Evolutionary conservation across 2,113 vertebrate species (phyloP).

Genomic region (Peromyscus polionotus): DNA sequence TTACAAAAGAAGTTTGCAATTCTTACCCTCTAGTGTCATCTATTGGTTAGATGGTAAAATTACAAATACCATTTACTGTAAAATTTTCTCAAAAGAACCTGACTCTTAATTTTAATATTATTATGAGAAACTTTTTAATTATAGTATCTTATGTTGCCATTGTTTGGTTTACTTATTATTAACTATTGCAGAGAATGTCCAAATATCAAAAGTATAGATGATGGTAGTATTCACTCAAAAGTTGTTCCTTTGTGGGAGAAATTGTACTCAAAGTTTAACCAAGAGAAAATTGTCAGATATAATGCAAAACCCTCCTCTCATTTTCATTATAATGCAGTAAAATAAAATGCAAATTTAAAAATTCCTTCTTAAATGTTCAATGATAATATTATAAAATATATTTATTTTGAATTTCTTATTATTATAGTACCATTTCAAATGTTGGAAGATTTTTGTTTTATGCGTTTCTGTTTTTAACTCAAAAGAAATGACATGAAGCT

Average conservation of each 20-base stretch:
- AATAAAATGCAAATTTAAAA: neutral
- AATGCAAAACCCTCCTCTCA: neutral
- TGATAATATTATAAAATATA: neutral
- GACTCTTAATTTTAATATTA: neutral
- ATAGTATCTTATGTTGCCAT: fast-evolving
- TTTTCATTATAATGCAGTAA: neutral
- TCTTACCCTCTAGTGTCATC: constrained; percentile 83
- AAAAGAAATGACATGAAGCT: neutral
- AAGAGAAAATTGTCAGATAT: neutral
- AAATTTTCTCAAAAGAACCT: constrained; percentile 9
- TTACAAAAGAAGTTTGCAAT: constrained; percentile 15
- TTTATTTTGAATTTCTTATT: constrained; percentile 7
- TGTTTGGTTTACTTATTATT: neutral
- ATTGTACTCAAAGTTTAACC: neutral
- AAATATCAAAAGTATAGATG: neutral
- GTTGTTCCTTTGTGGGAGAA: neutral
- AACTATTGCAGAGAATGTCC: neutral
- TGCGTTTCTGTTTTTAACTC: neutral
- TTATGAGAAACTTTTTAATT: neutral
- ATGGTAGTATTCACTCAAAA: neutral
- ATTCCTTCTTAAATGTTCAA: neutral
- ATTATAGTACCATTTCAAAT: neutral
- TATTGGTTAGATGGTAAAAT: constrained; percentile 71
- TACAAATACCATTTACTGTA: neutral
- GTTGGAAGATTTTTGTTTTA: constrained; percentile 24